Base-by-base conservation (phyloP, 2,113 vertebrate genomes). In the Oryzias melastigma region DNA sequence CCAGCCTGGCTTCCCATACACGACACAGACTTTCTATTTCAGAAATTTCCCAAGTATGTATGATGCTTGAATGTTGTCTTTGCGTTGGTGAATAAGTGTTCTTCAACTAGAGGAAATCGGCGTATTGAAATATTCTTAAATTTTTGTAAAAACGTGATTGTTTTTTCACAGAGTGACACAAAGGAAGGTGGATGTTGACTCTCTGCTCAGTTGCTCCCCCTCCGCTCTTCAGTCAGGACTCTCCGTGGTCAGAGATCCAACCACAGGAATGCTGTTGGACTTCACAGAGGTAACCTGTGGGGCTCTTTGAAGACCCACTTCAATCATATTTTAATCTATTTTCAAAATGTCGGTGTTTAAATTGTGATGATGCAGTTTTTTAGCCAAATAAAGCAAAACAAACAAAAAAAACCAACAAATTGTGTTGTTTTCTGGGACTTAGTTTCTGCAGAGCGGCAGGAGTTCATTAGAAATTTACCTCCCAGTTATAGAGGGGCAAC, bases 1-100 rank as follows among this genome's bases (percentile, higher is more conserved):
- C 93, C 95, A 0, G 87, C 86, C 35, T 95, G 94, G 93, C 93
- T 97, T 55, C 94, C 94, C 20, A 75, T 96, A 46, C 94, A 96
- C 3, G 87, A 92, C 72, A 90, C 90, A 54, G 93, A 95, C 24
- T 87, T 92, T 52, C 90, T 91, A 49, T 92, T 96, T 69, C 91
- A 94, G 42, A 91, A 86, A 57, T 93, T 93, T 65, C 87, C 89
- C 3, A 90, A 93, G 95, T 97, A 87, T 53, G 73, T 44, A 24
- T 51, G 5, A 25, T 1, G 20, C 7, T 49, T 35, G 14, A 44
- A 16, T 2, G n/a, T 49, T 1, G 50, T 51, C 5, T 18, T 49
- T 25, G 17, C 53, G 27, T 5, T 12, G 25, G 0, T 0, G 27
- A 52, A 53, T 7, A 48, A n/a, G 1, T 14, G 24, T 46, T 5